Base-by-base conservation (phyloP, 1,140 invertebrate genomes). In the Holotrichia oblita region DNA sequence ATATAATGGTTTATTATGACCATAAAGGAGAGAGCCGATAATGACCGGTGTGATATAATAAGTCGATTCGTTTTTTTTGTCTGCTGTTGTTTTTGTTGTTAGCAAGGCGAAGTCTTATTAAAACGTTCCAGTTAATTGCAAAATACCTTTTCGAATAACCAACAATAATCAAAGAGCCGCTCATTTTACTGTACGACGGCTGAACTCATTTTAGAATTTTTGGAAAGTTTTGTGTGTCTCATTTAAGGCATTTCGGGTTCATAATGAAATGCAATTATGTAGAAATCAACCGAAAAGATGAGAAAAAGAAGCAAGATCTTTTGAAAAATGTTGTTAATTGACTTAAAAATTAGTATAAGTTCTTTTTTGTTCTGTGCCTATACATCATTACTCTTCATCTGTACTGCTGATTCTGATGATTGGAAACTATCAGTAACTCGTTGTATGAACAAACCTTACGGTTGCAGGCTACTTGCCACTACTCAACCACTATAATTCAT, bases 1-100 rank as follows among this genome's bases (percentile, higher is more conserved):
- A 69, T 14, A 69, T 69, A 69, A 69, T 69, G 61, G 61, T 69
- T 69, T 69, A 69, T 69, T 69, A 69, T 69, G 61, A 69, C 61
- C 61, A 69, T 69, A 69, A 69, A 69, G 61, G 61, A 69, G 61
- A 69, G 61, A 55, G 48, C 48, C 61, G 22, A 34, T 69, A 69
- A 69, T 69, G 61, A 69, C 20, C 27, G 61, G 61, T 6, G 61
- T 69, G 61, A 69, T 69, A 20, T 69, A 69, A 69, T 69, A 69
- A 69, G 20, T 24, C 61, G 61, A 69, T 69, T 69, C 61, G 27
- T 24, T 69, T 69, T 69, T 69, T 27, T 55, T 17, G 48, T 14
- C 48, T 12, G 61, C 27, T 7, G 61, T 69, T 69, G 27, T 69
- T 69, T 69, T 69, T 69, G 61, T 69, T 69, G 61, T 69, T 69